Conservation (phyloP, 2,113 vertebrate genomes). For the Rhinolophus ferrumequinum region DNA sequence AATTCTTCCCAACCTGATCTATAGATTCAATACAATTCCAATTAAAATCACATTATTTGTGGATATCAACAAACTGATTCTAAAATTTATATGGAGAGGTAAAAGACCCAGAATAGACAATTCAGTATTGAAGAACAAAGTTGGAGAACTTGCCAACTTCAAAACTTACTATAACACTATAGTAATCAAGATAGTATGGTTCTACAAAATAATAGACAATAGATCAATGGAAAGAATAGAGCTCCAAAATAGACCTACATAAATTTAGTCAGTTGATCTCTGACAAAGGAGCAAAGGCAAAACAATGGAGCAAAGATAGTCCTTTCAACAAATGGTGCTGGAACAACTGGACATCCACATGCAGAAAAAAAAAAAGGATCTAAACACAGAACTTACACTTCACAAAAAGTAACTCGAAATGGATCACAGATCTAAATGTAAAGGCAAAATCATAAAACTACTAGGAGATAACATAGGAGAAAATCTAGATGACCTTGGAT, state of each 20-base stretch:
- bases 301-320: background rate
- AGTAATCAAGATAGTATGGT: background rate
- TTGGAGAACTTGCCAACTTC: background rate
- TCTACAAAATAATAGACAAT: background rate
- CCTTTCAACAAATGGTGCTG: background rate
- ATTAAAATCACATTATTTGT: background rate
- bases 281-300: background rate
- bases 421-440: background rate
- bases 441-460: background rate
- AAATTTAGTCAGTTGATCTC: background rate
- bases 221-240: background rate
- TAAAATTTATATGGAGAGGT: background rate
- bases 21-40: background rate
- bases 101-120: background rate
- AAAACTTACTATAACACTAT: background rate
- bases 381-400: background rate
- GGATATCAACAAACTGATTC: background rate
- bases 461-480: background rate
- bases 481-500: background rate
- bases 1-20: background rate
- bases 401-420: background rate
- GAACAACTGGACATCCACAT: background rate
- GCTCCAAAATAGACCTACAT: background rate
- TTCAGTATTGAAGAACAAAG: background rate
- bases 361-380: background rate